Percentiles rank a stretch among this genome's conserved stretches.
phyloP scores from a whole-genome alignment of 2,797 vertebrate genomes.

The Oreochromis mossambicus region DNA sequence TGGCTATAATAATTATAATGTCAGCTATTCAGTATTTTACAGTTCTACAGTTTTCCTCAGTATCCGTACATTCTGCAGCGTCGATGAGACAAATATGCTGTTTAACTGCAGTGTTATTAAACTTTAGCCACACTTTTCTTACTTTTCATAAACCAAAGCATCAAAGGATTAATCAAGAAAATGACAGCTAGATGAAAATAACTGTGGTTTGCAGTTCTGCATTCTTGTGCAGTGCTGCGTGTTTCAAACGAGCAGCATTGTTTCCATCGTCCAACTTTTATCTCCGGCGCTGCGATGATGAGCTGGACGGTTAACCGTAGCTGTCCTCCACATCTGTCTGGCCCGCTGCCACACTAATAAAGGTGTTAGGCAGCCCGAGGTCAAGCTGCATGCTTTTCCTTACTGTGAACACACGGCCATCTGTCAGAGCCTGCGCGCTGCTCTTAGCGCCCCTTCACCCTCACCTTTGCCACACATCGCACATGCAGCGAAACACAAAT shows the following conservation, averaged over 20 bases:
- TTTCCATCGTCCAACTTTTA: background rate
- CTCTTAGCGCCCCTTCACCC: constrained; percentile 41
- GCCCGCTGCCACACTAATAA: constrained; percentile 38
- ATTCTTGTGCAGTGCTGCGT: rapidly evolving
- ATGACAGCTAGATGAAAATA: background rate
- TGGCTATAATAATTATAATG: background rate
- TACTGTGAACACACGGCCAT: constrained; percentile 55
- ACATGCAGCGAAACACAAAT: constrained; percentile 10
- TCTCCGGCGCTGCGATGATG: background rate
- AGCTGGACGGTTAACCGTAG: background rate
- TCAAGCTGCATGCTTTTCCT: constrained; percentile 66
- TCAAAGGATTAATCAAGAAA: background rate
- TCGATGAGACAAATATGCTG: rapidly evolving
- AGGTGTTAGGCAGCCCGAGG: constrained; percentile 57
- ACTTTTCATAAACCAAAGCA: background rate
- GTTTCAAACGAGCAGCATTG: background rate
- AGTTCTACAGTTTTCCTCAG: background rate
- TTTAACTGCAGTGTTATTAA: background rate
- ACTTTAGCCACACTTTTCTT: rapidly evolving
- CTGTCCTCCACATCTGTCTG: constrained; percentile 33
- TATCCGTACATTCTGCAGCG: background rate
- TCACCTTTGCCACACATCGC: constrained; percentile 27
- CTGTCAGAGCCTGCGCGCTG: constrained; percentile 37
- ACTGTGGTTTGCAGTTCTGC: background rate
- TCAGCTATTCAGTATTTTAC: rapidly evolving